These are phyloP conservation scores for Acrobasis suavella DNA, from an alignment of 2,888 invertebrate species.

Conservation along the genomic window DNA sequence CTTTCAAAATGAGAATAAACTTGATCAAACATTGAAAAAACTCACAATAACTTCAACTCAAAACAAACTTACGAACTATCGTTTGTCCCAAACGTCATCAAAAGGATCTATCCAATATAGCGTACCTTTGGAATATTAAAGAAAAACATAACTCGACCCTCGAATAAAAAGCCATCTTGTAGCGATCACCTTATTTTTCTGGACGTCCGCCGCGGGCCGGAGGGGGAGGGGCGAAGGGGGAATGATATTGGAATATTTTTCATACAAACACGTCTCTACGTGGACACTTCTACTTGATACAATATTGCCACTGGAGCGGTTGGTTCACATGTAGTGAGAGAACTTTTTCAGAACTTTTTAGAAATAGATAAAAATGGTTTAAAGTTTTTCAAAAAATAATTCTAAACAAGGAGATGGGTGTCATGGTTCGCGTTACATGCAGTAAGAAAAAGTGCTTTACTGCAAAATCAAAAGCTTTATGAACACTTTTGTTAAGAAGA, in stretches of 20 bases:
- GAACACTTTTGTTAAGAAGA: too few species aligned
- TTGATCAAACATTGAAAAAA: not conserved
- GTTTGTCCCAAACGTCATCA: not conserved
- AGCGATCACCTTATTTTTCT: constrained; percentile 65
- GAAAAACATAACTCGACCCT: constrained; percentile 33
- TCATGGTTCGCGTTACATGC: too few species aligned
- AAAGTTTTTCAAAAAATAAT: too few species aligned
- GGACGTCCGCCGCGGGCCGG: constrained; percentile 33
- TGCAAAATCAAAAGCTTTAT: too few species aligned
- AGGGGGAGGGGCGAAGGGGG: constrained; percentile 36
- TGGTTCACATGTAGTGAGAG: constrained; percentile 55
- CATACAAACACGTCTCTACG: constrained; percentile 82
- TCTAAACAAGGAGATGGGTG: too few species aligned
- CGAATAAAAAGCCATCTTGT: constrained; percentile 55
- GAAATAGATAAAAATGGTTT: too few species aligned
- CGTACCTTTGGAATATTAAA: constrained; percentile 23
- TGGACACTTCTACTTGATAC: constrained; percentile 79
- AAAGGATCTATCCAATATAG: constrained; percentile 5
- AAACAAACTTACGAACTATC: not conserved
- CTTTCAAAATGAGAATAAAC: too few species aligned
- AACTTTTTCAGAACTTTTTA: constrained; percentile 6
- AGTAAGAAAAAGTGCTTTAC: too few species aligned
- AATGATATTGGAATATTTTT: constrained; percentile 82
- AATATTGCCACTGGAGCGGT: constrained; percentile 64
- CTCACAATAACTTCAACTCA: not conserved